Percentiles rank a stretch among this genome's conserved stretches.
Evolutionary conservation across 2,113 vertebrate genomes (phyloP).

Genomic region (Theristicus caerulescens): DNA sequence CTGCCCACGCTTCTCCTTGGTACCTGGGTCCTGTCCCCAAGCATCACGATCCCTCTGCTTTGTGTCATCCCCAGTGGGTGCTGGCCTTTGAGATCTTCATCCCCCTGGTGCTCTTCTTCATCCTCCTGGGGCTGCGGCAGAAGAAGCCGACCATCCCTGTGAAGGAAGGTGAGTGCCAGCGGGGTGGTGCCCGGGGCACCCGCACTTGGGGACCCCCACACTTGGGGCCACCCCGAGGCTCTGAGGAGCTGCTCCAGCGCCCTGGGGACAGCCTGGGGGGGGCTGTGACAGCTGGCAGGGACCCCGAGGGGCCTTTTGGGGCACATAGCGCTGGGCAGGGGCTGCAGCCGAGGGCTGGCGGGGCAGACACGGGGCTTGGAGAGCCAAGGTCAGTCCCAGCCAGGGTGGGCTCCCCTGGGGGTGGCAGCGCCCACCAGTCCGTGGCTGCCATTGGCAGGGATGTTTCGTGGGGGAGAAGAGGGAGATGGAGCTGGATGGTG

Average conservation of each 20-base stretch:
- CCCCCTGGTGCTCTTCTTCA: constrained; percentile 94
- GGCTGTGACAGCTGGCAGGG: accelerated
- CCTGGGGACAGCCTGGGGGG: not conserved
- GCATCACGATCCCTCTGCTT: not conserved
- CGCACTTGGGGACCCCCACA: not conserved
- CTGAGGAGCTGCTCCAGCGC: not conserved
- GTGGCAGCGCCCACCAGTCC: not conserved
- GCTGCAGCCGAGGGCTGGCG: not conserved
- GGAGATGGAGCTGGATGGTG: not conserved
- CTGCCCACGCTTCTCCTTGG: not conserved
- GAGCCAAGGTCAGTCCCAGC: not conserved
- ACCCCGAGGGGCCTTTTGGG: not conserved
- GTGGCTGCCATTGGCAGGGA: not conserved
- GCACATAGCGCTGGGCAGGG: not conserved
- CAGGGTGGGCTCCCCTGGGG: not conserved
- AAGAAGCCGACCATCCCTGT: constrained; percentile 95
- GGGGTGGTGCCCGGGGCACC: accelerated
- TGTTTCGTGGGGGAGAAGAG: not conserved
- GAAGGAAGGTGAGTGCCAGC: constrained; percentile 88
- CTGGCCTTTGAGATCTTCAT: constrained; percentile 97
- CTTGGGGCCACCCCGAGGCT: not conserved
- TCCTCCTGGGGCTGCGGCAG: constrained; percentile 90
- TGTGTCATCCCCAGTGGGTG: constrained; percentile 84
- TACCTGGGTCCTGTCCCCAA: not conserved
- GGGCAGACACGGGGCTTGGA: not conserved